A percentile compares a stretch with the other conserved stretches of the same genome.
phyloP scores from a whole-genome alignment of 2,113 vertebrate species.

The Lipophrys pholis region DNA sequence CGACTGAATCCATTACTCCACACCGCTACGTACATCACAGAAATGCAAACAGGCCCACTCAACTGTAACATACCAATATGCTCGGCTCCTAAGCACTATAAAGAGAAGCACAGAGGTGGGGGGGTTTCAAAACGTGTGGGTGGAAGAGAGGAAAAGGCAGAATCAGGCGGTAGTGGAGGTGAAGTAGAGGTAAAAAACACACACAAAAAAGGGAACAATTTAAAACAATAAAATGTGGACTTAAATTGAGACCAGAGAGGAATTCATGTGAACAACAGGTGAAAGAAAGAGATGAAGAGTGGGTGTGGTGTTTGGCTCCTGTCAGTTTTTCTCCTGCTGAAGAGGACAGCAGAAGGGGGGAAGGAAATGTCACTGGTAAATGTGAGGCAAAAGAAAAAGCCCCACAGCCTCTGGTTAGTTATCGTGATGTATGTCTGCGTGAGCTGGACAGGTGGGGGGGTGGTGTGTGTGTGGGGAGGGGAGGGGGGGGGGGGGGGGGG shows the following conservation, averaged over 20 bases:
- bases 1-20: constrained; percentile 88
- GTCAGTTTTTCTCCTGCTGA: constrained; percentile 18
- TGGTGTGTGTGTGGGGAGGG: constrained; percentile 57
- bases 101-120: constrained; percentile 35
- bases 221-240: not conserved
- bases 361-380: constrained; percentile 56
- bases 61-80: constrained; percentile 86
- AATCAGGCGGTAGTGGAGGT: not conserved
- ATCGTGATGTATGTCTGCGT: constrained; percentile 70
- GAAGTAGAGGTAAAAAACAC: not conserved
- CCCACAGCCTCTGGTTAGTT: constrained; percentile 66
- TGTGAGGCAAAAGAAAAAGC: constrained; percentile 44
- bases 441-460: constrained; percentile 36
- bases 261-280: constrained; percentile 55
- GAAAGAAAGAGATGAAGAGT: constrained; percentile 32
- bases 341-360: constrained; percentile 26
- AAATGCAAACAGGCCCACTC: constrained; percentile 81
- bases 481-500: constrained; percentile 38
- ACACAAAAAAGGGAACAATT: not conserved
- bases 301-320: constrained; percentile 29
- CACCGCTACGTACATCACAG: constrained; percentile 85
- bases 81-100: constrained; percentile 69
- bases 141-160: constrained; percentile 9
- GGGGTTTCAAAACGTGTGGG: constrained; percentile 9
- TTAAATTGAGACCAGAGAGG: constrained; percentile 4